A percentile compares a stretch with the other conserved stretches of the same genome.
phyloP scores from a whole-genome alignment of 2,888 invertebrate genomes.

The Macrophya alboannulata region DNA sequence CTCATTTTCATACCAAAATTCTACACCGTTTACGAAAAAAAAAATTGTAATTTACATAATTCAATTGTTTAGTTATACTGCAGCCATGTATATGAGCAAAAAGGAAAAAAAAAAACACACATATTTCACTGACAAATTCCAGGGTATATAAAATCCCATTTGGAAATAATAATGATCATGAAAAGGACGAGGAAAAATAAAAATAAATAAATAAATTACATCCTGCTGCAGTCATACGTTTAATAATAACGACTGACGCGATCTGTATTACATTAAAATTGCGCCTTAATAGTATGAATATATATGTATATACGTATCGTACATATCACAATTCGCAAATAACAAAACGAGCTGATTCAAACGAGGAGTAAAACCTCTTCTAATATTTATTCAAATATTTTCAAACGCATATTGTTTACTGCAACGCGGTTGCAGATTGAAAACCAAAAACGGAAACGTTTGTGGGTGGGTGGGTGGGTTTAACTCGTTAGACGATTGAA shows the following conservation, averaged over 20 bases:
- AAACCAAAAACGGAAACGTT: constrained; percentile 11
- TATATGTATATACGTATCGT: neutral
- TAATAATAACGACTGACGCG: constrained; percentile 47
- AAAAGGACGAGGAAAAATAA: neutral
- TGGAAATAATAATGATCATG: constrained; percentile 3
- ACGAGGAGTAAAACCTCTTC: neutral
- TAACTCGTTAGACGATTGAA: neutral
- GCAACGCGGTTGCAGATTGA: neutral
- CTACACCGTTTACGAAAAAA: too few relatives aligned
- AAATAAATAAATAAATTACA: neutral
- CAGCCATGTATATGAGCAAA: too few relatives aligned
- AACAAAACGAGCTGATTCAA: neutral
- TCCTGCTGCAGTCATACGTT: neutral
- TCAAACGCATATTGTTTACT: neutral
- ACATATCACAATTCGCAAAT: neutral
- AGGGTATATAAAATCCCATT: neutral
- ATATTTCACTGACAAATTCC: neutral
- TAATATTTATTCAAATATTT: neutral
- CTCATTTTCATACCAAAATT: too few relatives aligned
- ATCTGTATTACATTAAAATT: neutral
- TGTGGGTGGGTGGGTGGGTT: constrained; percentile 17
- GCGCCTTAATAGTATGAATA: too few relatives aligned
- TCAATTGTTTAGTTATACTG: too few relatives aligned
- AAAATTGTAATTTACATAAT: too few relatives aligned
- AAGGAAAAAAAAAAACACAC: too few relatives aligned